Conservation (phyloP, 2,888 invertebrate species). For the Hesperia comma region DNA sequence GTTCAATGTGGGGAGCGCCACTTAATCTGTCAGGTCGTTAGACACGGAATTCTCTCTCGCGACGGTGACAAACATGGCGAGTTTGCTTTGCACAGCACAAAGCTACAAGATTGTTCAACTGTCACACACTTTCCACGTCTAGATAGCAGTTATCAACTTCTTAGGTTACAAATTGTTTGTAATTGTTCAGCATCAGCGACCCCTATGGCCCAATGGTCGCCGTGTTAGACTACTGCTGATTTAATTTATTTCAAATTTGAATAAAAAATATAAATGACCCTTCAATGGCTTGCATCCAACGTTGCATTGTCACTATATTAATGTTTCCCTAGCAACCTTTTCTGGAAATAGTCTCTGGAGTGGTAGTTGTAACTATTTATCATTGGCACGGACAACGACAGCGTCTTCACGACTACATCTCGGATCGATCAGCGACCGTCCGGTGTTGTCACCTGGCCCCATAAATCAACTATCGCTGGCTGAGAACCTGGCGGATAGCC, state of each 20-base stretch:
- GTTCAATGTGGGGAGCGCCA: conserved; percentile 15
- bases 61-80: conserved; percentile 6
- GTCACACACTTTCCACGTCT: background rate
- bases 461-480: conserved; percentile 46
- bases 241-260: no score
- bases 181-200: no score
- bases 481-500: conserved; percentile 51
- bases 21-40: conserved; percentile 18
- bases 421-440: conserved; percentile 31
- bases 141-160: background rate
- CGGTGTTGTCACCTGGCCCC: conserved; percentile 36
- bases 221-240: no score
- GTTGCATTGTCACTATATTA: background rate
- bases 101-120: conserved; percentile 14
- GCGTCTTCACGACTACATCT: conserved; percentile 17
- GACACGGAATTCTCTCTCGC: conserved; percentile 13
- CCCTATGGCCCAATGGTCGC: no score
- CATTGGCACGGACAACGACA: conserved; percentile 21
- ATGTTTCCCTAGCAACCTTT: background rate
- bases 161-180: no score
- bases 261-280: no score
- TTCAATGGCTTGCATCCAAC: background rate
- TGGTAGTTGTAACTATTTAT: conserved; percentile 21
- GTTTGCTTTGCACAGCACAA: background rate
- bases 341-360: background rate